A percentile compares a stretch with the other conserved stretches of the same genome.
Conservation (phyloP, 2,888 invertebrate species). For the Nymphalis polychloros region DNA sequence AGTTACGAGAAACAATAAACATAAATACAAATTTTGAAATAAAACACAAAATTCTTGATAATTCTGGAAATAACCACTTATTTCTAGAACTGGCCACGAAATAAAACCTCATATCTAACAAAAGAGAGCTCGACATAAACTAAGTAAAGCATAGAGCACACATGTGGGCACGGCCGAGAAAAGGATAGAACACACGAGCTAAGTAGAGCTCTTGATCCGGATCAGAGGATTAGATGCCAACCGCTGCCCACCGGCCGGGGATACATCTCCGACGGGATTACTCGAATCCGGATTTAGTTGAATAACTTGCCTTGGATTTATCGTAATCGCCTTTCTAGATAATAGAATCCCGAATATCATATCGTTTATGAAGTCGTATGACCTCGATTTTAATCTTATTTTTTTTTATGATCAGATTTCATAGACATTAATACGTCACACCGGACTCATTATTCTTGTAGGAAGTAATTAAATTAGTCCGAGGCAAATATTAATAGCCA, state of each 20-base stretch:
- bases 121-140: constrained; percentile 37
- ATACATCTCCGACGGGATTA: constrained; percentile 76
- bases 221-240: constrained; percentile 75
- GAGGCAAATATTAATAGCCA: too few species aligned
- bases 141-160: constrained; percentile 55
- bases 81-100: constrained; percentile 17
- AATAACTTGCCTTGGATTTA: constrained; percentile 69
- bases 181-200: constrained; percentile 41
- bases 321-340: constrained; percentile 44
- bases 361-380: background rate
- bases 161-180: constrained; percentile 34
- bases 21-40: background rate
- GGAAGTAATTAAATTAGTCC: too few species aligned
- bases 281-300: constrained; percentile 75
- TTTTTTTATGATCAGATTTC: background rate
- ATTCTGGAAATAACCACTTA: constrained; percentile 19
- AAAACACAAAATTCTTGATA: constrained; percentile 8
- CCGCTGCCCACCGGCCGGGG: constrained; percentile 73
- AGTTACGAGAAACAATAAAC: background rate
- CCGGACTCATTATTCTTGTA: background rate
- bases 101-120: constrained; percentile 31
- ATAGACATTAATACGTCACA: background rate
- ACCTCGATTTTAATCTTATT: constrained; percentile 4
- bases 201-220: constrained; percentile 63
- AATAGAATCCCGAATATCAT: constrained; percentile 34